Conservation (phyloP, 2,888 invertebrate genomes). For the Macropis europaea region DNA sequence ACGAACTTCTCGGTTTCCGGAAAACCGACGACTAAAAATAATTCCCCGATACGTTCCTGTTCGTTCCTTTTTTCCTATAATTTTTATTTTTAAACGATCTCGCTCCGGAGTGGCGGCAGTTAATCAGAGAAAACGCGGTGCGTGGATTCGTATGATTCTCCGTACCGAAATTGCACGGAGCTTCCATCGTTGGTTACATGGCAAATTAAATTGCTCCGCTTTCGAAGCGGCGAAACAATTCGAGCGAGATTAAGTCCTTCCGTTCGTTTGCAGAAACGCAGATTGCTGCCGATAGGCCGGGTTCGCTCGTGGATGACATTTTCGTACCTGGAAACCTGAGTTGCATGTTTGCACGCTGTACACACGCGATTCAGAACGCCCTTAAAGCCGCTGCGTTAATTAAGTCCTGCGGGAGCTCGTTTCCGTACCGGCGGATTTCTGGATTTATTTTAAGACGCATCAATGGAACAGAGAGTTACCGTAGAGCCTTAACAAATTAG, state of each 20-base stretch:
- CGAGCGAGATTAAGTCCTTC: neutral
- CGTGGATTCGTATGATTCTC: neutral
- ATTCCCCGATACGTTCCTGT: constrained; percentile 1
- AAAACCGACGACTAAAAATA: constrained; percentile 17
- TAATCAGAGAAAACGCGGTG: neutral
- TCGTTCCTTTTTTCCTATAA: neutral
- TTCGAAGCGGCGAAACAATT: constrained; percentile 1
- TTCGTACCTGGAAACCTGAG: constrained; percentile 1
- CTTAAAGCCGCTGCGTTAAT: constrained; percentile 9
- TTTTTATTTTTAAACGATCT: no score
- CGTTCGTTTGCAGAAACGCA: neutral
- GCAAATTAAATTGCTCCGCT: constrained; percentile 10
- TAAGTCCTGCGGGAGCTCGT: neutral
- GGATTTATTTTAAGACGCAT: neutral
- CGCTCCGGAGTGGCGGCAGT: no score
- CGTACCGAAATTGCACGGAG: neutral
- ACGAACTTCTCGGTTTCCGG: constrained; percentile 11
- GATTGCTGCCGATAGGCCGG: neutral
- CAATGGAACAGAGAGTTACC: no score
- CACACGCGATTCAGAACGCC: neutral
- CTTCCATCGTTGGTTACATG: neutral
- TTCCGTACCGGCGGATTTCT: neutral
- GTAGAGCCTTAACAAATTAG: no score
- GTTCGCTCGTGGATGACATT: constrained; percentile 39
- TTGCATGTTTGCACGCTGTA: neutral